Conservation (phyloP, 1,140 invertebrate species). For the Myzus persicae region DNA sequence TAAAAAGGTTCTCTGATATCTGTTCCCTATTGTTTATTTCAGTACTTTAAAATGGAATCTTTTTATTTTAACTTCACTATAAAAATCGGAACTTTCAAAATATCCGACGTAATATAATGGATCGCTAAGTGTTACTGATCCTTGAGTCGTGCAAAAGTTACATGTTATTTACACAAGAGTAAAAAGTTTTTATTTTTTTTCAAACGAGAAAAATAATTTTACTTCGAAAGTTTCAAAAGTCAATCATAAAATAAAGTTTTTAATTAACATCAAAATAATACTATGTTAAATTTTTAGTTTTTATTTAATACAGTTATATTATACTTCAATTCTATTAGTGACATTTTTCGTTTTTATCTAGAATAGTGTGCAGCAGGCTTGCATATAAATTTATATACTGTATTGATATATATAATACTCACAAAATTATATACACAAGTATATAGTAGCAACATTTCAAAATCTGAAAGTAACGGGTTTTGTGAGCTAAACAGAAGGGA, state of each 20-base stretch:
- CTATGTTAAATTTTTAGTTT: neutral
- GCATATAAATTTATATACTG: too few species aligned
- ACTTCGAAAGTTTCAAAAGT: too few species aligned
- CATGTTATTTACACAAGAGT: neutral
- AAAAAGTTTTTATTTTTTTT: neutral
- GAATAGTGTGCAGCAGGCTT: neutral
- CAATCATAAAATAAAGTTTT: neutral
- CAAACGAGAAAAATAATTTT: neutral
- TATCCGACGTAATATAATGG: neutral
- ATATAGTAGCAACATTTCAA: neutral
- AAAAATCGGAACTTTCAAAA: neutral
- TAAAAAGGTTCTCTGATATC: slow-evolving; percentile 12
- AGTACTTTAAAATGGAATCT: neutral
- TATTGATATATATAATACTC: neutral
- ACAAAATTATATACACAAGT: neutral
- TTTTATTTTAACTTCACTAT: slow-evolving; percentile 20
- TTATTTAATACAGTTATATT: neutral
- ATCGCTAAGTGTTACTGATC: neutral
- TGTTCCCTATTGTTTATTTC: neutral
- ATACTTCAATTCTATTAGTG: neutral
- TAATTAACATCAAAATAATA: neutral
- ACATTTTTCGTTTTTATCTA: neutral
- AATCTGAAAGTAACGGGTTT: neutral
- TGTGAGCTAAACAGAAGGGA: neutral
- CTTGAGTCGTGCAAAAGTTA: neutral